Base-by-base conservation (phyloP, 2,113 vertebrate genomes). In the Lampris megalopsis region DNA sequence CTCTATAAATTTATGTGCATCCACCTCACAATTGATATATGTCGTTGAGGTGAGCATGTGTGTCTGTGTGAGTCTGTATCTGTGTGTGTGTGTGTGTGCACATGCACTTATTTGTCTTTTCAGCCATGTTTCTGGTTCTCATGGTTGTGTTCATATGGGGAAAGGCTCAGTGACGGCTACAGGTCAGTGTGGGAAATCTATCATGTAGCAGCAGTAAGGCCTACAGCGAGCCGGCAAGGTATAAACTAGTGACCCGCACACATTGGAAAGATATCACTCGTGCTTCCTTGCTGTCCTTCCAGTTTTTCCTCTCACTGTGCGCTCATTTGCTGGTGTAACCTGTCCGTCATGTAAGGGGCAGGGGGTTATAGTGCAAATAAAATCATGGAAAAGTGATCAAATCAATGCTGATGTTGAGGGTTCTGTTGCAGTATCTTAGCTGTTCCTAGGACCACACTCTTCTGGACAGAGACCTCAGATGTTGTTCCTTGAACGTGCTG, bases 1-100 rank as follows among this genome's bases (percentile, higher is more conserved):
- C 85, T 84, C 10, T 86, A 88, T 81, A 88, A 86, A 89, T 90
- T 80, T 85, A 78, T 74, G 78, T 73, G 78, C 80, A 63, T 88
- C 91, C 86, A 72, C 73, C 80, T 83, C 77, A 63, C 77, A 87
- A 80, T 86, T 77, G 86, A 84, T 87, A 24, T 10, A 60, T 67
- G 68, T 92, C 89, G 89, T 90, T 81, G 86, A 89, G 45, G 13
- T 6, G 35, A 6, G 56, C 36, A 24, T 59, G 57, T 59, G 57
- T 59, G 57, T 59, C 36, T 59, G 57, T 56, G 53, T 56, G 53
- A 24, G 53, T 24, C 3, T 24, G 53, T 36, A 24, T 24, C 24
- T 24, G 24, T 86, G 75, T 58, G 24, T 41, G 56, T 5, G 35
- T n/a, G 5, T 48, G 43, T 63, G 40, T 11, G 43, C n/a, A 63